These are phyloP conservation scores for Psophia crepitans DNA, from an alignment of 2,113 vertebrate species.

Conservation along the genomic window DNA sequence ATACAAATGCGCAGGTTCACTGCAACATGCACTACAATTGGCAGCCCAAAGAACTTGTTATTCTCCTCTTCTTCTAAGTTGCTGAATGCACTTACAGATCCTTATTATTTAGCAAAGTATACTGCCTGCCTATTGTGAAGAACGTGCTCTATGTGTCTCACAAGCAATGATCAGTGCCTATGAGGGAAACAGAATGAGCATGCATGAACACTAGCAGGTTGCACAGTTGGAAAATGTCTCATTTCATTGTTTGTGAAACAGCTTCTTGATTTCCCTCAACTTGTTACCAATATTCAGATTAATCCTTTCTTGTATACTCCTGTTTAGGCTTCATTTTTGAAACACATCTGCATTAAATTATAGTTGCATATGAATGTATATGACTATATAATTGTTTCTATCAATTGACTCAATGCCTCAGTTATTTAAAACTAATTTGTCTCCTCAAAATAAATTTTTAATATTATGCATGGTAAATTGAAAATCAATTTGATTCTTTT, in stretches of 20 bases:
- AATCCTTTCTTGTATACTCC: not conserved
- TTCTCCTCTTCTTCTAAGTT: not conserved
- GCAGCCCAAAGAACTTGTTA: not conserved
- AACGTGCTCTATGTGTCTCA: not conserved
- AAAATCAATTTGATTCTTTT: not conserved
- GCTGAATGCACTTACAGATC: not conserved
- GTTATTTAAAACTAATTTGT: not conserved
- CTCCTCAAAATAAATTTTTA: not conserved
- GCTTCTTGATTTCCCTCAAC: not conserved
- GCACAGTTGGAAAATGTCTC: not conserved
- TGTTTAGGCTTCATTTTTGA: not conserved
- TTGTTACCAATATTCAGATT: not conserved
- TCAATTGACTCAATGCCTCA: not conserved
- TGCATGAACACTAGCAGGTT: not conserved
- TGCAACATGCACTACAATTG: not conserved
- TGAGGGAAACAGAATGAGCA: not conserved
- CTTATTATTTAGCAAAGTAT: not conserved
- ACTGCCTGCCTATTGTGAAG: not conserved
- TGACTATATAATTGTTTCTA: not conserved
- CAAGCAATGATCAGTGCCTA: not conserved
- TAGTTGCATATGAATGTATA: not conserved
- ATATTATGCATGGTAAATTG: not conserved
- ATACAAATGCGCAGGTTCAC: accelerated
- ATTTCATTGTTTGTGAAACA: not conserved
- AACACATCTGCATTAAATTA: not conserved